Evolutionary conservation across 2,113 vertebrate genomes (phyloP).

Genomic region (Peromyscus californicus): DNA sequence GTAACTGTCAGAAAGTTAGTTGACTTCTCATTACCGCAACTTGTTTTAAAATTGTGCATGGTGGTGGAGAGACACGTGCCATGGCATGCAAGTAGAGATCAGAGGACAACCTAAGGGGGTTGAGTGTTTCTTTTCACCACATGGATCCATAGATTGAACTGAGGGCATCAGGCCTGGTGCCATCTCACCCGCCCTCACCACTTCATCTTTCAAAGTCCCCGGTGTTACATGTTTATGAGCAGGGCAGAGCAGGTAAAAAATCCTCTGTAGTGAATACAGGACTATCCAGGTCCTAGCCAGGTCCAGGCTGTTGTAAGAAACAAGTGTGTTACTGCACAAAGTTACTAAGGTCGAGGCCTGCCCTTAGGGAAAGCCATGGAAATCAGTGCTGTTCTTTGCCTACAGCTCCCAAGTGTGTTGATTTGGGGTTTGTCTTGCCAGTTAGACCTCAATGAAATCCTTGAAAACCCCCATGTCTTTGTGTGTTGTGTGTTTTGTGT

Average conservation of each 20-base stretch:
- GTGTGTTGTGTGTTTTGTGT: no score
- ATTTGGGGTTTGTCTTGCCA: not conserved
- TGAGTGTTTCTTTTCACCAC: not conserved
- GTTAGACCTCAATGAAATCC: not conserved
- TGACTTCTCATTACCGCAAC: not conserved
- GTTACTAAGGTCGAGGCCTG: no score
- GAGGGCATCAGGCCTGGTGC: no score
- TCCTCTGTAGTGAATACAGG: not conserved
- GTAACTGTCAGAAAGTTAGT: not conserved
- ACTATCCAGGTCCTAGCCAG: not conserved
- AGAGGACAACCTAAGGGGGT: not conserved
- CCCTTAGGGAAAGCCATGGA: fast-evolving
- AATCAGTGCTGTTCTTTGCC: not conserved
- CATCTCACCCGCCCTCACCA: no score
- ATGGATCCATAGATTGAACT: not conserved
- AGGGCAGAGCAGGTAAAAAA: not conserved
- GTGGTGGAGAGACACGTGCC: not conserved
- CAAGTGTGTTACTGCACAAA: no score
- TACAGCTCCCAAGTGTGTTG: not conserved
- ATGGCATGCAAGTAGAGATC: not conserved
- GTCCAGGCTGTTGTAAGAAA: not conserved
- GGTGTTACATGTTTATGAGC: not conserved
- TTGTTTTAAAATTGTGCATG: not conserved
- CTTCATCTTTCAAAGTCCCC: not conserved
- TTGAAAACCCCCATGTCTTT: not conserved